phyloP scores from a whole-genome alignment of 2,113 vertebrate species.

The Eurystomus gularis region DNA sequence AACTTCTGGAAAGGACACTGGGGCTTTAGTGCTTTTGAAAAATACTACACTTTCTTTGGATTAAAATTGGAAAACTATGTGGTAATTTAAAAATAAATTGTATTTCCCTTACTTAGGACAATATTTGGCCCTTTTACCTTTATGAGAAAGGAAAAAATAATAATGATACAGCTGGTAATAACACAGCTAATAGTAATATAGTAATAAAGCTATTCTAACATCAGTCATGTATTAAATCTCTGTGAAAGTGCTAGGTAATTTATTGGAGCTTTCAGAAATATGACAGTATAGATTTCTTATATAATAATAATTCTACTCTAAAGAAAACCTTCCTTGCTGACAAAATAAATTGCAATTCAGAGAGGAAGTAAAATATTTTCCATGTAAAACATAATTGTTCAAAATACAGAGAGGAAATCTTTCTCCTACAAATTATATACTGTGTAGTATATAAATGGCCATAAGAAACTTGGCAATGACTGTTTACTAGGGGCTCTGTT shows the following conservation, averaged over 20 bases:
- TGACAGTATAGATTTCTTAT: neutral
- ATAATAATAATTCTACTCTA: neutral
- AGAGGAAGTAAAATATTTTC: neutral
- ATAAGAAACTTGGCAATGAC: neutral
- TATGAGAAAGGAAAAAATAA: neutral
- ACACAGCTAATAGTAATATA: neutral
- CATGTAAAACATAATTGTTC: neutral
- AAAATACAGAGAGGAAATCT: neutral
- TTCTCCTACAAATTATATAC: neutral
- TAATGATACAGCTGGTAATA: neutral
- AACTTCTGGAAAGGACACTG: neutral
- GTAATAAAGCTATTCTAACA: neutral
- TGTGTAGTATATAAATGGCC: neutral
- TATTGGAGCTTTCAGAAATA: neutral
- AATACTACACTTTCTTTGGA: neutral
- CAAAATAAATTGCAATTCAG: neutral
- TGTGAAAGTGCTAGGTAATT: neutral
- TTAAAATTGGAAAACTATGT: neutral
- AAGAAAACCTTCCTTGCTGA: neutral
- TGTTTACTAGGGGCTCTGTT: neutral
- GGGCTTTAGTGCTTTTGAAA: neutral
- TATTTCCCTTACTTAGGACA: neutral
- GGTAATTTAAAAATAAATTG: neutral
- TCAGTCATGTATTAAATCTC: neutral
- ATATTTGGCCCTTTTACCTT: neutral